Base-by-base conservation (phyloP, 2,888 invertebrate genomes). In the Andrena marginata region DNA sequence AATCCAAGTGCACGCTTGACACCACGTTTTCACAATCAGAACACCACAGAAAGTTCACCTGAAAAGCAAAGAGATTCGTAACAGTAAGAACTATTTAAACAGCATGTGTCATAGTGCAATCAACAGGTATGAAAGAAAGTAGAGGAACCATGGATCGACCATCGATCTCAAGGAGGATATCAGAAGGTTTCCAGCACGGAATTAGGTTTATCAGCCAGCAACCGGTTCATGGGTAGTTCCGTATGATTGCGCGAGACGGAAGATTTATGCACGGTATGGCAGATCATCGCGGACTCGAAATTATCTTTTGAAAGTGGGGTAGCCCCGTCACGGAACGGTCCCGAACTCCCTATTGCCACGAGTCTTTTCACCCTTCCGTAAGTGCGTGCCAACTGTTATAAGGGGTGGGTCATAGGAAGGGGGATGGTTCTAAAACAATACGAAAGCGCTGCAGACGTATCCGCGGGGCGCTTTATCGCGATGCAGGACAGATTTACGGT, bases 301-400 rank as follows among this genome's bases (percentile, higher is more conserved):
- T 84, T 78, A 84, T 84, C 83, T 78, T 54, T 71, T 10, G 54
- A 74, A 78, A 82, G 70, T 64, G 74, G 82, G 83, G 76, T 80
- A 35, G 49, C 68, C 10, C 67, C 71, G 76, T 82, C 79, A 75
- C 75, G 79, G 69, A 77, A 81, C 48, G 26, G 51, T 69, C 56
- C 60, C 80, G 71, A 78, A 13, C 10, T 23, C 78, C 59, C 65
- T 69, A 60, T 35, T 49, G 64, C 68, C 35, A 49, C 74, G 49
- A 20, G 65, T 63, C 56, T 64, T 85, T 75, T 29, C 78, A 77
- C 73, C 83, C 71, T 65, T 51, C 67, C 10, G 75, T 71, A 79
- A 85, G 80, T 83, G 87, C 80, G 85, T 87, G 85, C 85, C 87
- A 81, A 87, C 87, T 85, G 87, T 87, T 87, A 68, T 76, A 68